A percentile compares a stretch with the other conserved stretches of the same genome.
Conservation (phyloP, 2,888 invertebrate species). For the Drosophila ustulata region DNA sequence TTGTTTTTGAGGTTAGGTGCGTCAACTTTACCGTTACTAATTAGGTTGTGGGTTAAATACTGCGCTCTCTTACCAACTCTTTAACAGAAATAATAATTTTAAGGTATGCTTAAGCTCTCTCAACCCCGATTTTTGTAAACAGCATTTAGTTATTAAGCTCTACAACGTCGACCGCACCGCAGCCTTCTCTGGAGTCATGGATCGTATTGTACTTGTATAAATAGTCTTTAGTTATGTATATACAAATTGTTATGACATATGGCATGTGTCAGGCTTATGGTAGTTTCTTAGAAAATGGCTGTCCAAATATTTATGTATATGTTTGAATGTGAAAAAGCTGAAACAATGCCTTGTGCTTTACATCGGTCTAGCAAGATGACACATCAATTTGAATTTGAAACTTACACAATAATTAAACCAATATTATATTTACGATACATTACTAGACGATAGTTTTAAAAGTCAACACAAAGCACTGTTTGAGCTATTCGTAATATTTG, state of each 20-base stretch:
- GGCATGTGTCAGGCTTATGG: slow-evolving; percentile 63
- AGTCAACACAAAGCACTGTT: slow-evolving; percentile 56
- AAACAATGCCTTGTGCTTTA: slow-evolving; percentile 60
- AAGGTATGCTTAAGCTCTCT: slow-evolving; percentile 48
- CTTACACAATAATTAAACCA: not conserved
- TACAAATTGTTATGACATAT: slow-evolving; percentile 35
- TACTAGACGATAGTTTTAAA: not conserved
- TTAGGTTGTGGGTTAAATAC: slow-evolving; percentile 74
- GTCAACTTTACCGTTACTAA: slow-evolving; percentile 64
- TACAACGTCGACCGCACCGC: slow-evolving; percentile 73
- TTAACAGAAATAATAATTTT: slow-evolving; percentile 34
- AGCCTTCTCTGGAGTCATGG: slow-evolving; percentile 37
- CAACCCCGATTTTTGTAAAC: slow-evolving; percentile 55
- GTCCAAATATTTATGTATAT: slow-evolving; percentile 33
- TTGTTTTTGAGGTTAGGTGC: slow-evolving; percentile 65
- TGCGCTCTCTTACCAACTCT: slow-evolving; percentile 71
- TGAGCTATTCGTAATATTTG: slow-evolving; percentile 54
- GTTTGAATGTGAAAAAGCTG: slow-evolving; percentile 55
- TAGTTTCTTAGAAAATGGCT: slow-evolving; percentile 69
- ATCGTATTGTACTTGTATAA: slow-evolving; percentile 41
- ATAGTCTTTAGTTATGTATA: slow-evolving; percentile 43
- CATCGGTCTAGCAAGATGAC: not conserved
- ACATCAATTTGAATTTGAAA: not conserved
- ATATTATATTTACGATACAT: not conserved
- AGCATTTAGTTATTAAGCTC: slow-evolving; percentile 59